These are phyloP conservation scores for Anoncus sp. DNA, from an alignment of 2,888 invertebrate species.

Conservation along the genomic window DNA sequence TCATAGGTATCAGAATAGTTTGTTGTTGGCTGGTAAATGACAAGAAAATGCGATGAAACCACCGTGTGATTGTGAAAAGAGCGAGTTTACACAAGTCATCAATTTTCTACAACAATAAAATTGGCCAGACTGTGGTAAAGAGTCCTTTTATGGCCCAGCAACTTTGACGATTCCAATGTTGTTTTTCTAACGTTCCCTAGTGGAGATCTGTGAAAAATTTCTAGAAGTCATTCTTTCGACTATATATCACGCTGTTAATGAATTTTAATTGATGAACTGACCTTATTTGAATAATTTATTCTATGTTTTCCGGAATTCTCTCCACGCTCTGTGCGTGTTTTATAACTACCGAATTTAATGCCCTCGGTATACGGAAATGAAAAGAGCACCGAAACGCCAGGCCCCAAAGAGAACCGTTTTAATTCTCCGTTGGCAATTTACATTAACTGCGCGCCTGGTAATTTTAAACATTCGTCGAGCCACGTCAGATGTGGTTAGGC, in stretches of 20 bases:
- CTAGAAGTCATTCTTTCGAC: background rate
- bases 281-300: background rate
- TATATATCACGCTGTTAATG: background rate
- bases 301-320: background rate
- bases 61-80: background rate
- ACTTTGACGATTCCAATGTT: background rate
- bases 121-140: background rate
- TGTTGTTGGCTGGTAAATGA: too few relatives aligned
- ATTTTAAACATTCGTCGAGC: slow-evolving; percentile 30
- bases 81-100: background rate
- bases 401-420: slow-evolving; percentile 3
- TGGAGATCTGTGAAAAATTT: background rate
- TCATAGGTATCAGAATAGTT: too few relatives aligned
- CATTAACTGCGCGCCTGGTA: slow-evolving; percentile 22
- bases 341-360: background rate
- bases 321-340: background rate
- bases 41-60: too few relatives aligned
- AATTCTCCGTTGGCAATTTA: slow-evolving; percentile 32
- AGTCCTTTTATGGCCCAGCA: background rate
- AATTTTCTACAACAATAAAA: background rate
- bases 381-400: background rate
- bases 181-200: background rate
- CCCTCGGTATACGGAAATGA: background rate
- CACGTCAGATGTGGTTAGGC: background rate
- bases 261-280: background rate